Conservation (phyloP, 2,113 vertebrate genomes). For the Sylvicapra grimmia region DNA sequence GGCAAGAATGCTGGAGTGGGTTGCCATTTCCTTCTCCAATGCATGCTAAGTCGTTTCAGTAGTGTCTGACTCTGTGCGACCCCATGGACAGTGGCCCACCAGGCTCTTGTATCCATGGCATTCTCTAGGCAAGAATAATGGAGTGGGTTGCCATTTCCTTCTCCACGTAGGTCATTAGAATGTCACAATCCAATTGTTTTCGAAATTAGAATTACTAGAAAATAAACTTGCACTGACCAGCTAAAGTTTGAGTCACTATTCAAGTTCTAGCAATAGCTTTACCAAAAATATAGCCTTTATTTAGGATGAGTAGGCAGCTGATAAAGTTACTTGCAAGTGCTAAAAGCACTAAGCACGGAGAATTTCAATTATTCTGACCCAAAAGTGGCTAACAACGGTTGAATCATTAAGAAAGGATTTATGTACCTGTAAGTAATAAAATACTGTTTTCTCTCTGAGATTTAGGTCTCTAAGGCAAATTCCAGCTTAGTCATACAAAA, state of each 20-base stretch:
- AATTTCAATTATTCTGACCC: conserved; percentile 53
- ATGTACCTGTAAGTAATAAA: conserved; percentile 66
- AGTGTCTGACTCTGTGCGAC: not conserved
- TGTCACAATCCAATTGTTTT: not conserved
- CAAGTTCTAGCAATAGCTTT: conserved; percentile 36
- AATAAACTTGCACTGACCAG: not conserved
- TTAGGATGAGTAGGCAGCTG: conserved; percentile 29
- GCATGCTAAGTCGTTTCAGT: not conserved
- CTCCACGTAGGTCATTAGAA: not conserved
- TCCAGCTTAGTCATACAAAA: conserved; percentile 57
- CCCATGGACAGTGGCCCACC: not conserved
- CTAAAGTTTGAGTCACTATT: conserved; percentile 29
- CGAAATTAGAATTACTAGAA: conserved; percentile 18
- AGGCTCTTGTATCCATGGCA: not conserved
- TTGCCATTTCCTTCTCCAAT: not conserved
- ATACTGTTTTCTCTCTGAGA: conserved; percentile 45
- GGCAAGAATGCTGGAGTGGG: not conserved
- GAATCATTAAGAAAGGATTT: conserved; percentile 59
- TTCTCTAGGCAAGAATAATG: not conserved
- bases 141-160: not conserved
- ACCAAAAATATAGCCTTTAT: conserved; percentile 21
- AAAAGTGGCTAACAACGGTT: conserved; percentile 43
- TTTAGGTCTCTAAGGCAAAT: conserved; percentile 54
- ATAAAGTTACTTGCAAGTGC: conserved; percentile 44
- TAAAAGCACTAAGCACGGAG: conserved; percentile 34